Evolutionary conservation across 2,888 invertebrate species (phyloP), one percentile per base, ranked within the genome.

Genomic region (Endomychus coccineus): DNA sequence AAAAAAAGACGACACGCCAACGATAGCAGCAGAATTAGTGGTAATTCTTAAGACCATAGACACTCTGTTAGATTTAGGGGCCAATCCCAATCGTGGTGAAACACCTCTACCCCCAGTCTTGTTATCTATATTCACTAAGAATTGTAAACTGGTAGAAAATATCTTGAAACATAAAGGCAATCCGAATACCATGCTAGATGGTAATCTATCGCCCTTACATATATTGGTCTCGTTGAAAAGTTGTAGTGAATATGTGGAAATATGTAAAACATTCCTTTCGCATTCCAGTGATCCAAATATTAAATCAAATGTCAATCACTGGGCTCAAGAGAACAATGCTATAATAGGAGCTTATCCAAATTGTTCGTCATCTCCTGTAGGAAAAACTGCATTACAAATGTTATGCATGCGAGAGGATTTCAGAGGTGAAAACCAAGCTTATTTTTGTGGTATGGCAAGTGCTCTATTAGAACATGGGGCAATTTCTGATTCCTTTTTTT

Each of bases 341-440:
- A 37, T 58, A 29, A 22, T 49, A 10, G 56, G 49, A 3, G 28
- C 36, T 17, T 23, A 31, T 3, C n/a, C 17, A 1, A 44, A 45
- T 10, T 14, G 31, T 10, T 27, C 34, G 16, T 61, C 17, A 2
- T 27, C 44, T n/a, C n/a, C n/a, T n/a, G n/a, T n/a, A n/a, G 44
- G 64, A 14, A 65, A 64, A 44, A 63, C 60, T 13, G 52, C 59
- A 2, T 46, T 66, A 16, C 66, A 67, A 34, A 44, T 66, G 9
- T 40, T 66, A 3, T 56, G 57, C 30, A 50, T 65, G 50, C 45
- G 66, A 34, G 49, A 52, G 15, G 65, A 66, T 43, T 62, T 55
- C 36, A 22, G 36, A 2, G 33, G 40, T 2, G 60, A 62, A 31
- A 21, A 44, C 4, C 36, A 43, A 7, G 30, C 46, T 30, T 46